phyloP scores from a whole-genome alignment of 2,888 invertebrate species.

The Pristionchus fissidentatus region DNA sequence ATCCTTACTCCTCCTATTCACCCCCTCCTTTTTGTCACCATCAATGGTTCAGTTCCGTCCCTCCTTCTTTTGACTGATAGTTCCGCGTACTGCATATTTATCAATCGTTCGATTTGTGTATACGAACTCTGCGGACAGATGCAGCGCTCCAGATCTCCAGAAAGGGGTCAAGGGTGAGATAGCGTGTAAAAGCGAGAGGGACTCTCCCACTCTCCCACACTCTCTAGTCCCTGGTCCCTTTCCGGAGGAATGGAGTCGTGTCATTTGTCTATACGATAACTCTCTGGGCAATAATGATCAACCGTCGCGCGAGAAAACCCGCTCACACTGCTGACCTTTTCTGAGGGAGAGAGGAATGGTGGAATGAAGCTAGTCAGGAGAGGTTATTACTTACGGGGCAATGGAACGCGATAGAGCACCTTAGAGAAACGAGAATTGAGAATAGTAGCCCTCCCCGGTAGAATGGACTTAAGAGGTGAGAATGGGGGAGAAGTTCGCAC shows the following conservation, averaged over 20 bases:
- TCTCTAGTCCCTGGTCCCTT: not conserved
- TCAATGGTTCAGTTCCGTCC: constrained; percentile 33
- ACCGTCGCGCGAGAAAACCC: not conserved
- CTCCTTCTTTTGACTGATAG: constrained; percentile 7
- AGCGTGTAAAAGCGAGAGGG: not conserved
- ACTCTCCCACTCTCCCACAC: not conserved
- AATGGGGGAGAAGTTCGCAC: constrained; percentile 26
- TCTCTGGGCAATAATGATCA: no score
- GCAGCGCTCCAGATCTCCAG: no score
- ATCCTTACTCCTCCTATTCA: not conserved
- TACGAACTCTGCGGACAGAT: no score
- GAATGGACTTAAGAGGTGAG: constrained; percentile 18
- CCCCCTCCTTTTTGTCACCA: constrained; percentile 23
- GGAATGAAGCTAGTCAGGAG: constrained; percentile 33
- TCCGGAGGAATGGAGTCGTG: not conserved
- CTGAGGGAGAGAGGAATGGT: not conserved
- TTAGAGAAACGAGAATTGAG: not conserved
- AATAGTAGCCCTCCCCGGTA: not conserved
- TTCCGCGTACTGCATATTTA: not conserved
- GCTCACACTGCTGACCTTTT: constrained; percentile 21
- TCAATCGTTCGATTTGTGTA: no score
- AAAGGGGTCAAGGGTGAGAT: no score
- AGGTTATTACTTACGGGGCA: constrained; percentile 34
- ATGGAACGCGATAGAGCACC: not conserved
- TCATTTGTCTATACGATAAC: no score